Conservation (phyloP, 2,888 invertebrate genomes). For the Gymnoscelis rufifasciata region DNA sequence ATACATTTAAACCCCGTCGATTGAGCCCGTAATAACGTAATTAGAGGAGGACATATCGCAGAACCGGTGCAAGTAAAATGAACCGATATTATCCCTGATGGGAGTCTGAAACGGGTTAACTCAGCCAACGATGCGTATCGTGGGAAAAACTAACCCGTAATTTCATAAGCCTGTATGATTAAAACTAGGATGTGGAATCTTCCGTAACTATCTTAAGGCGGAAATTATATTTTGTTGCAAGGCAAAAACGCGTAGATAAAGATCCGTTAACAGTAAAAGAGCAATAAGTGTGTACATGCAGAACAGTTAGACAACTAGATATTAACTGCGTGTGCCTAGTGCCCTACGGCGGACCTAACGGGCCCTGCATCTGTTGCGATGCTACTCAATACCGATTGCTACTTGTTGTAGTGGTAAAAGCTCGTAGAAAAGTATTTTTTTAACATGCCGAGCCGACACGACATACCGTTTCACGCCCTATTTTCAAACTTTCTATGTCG, state of each 20-base stretch:
- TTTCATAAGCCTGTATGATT: constrained; percentile 33
- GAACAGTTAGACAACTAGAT: constrained; percentile 11
- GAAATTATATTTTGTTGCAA: neutral
- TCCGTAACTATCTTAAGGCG: neutral
- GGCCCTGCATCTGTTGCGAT: constrained; percentile 6
- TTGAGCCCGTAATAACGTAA: constrained; percentile 18
- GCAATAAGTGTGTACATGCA: constrained; percentile 2
- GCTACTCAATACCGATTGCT: constrained; percentile 7
- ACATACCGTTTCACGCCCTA: too few relatives aligned
- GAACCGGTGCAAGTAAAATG: constrained; percentile 34
- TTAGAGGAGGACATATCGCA: constrained; percentile 19
- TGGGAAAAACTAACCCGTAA: constrained; percentile 39
- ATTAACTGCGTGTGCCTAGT: constrained; percentile 5
- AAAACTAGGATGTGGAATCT: constrained; percentile 16
- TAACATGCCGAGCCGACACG: too few relatives aligned
- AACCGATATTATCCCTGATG: constrained; percentile 37
- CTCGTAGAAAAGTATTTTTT: too few relatives aligned
- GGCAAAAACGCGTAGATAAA: too few relatives aligned
- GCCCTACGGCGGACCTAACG: constrained; percentile 16
- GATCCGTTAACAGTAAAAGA: constrained; percentile 7
- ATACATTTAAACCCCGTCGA: constrained; percentile 1
- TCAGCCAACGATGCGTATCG: constrained; percentile 35
- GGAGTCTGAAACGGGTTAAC: constrained; percentile 30
- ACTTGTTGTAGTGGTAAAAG: constrained; percentile 2
- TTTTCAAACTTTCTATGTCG: too few relatives aligned